Base-by-base conservation (phyloP, 2,797 vertebrate species). In the Selene dorsalis region DNA sequence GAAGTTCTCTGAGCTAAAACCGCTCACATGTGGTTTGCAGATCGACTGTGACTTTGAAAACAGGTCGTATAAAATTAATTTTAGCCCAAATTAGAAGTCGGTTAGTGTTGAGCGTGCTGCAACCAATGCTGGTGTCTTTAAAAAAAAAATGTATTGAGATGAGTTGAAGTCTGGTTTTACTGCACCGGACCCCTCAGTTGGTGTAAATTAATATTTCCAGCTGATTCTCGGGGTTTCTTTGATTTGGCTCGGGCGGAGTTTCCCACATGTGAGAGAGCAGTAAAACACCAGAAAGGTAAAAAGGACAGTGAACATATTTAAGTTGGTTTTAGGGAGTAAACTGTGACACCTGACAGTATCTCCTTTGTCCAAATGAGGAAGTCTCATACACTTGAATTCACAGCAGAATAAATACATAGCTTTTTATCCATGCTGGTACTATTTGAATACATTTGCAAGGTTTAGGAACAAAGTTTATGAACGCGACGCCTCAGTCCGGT, bases 141-240 rank as follows among this genome's bases (percentile, higher is more conserved):
- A 3, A 35, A 35, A 35, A 35, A 35, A 35, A 35, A 35, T 8
- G 32, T 7, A 4, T n/a, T 64, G 6, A 67, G 18, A 60, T 56
- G 63, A 69, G 24, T 35, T 4, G 12, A 63, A 57, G 71, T 50
- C 69, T 85, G 53, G 8, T 39, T 62, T 20, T 12, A 20, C 11
- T 24, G 28, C 32, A 9, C 18, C 47, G 17, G 55, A 20, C 47
- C 22, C 58, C 12, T 63, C 30, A 35, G 39, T 59, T 47, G 28
- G 52, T 82, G 73, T 80, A 71, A 82, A 82, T 63, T 47, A 70
- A 38, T 73, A 43, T 76, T 86, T 87, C 79, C 84, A 79, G 41
- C 67, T 64, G 66, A 77, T 84, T 48, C 76, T 77, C 35, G 22
- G 35, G 39, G 30, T 84, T 84, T 84, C 57, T 84, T 84, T 80